Evolutionary conservation across 1,140 invertebrate genomes (phyloP), one percentile per base, ranked within the genome.

Genomic region (Agrypnia vestita): DNA sequence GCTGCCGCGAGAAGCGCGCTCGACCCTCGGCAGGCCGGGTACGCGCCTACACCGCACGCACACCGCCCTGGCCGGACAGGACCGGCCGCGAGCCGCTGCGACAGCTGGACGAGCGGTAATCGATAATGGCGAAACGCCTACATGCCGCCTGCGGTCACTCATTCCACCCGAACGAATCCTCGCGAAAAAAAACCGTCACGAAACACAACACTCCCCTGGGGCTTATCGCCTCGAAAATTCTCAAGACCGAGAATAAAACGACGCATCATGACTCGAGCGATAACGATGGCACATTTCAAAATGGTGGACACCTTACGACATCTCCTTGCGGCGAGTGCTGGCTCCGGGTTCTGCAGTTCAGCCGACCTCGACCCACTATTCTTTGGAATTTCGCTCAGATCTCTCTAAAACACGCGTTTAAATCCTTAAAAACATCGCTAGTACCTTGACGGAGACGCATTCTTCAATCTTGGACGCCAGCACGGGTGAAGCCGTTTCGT

Each of bases 381-480:
- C 67, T 71, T 71, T 71, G 67, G 67, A 71, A 71, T 71, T 71
- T 71, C 10, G 51, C 51, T 56, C 43, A 8, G 53, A 19, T 43
- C 46, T 71, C 17, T 49, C 43, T 4, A 76, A 61, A 76, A 61
- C 61, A 46, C 13, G 15, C 43, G 44, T 44, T 21, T n/a, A 71
- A 71, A 71, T 19, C 13, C 46, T 21, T 17, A 49, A 35, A 89
- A 76, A 44, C 74, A 25, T 62, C 55, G 17, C 35, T 47, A 90
- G 72, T 86, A 92, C 92, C 90, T 93, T 88, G 76, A 93, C 90
- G 69, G 91, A 90, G 80, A 93, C 88, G 83, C 91, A 93, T 83
- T 89, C 89, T 84, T 90, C 88, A 82, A 93, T 93, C 88, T 92
- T 92, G 47, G 86, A 88, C 55, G 88, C 90, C 75, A 93, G 86